Evolutionary conservation across 1,140 invertebrate genomes (phyloP), one percentile per base, ranked within the genome.

Genomic region (Ceratosolen solmsi): DNA sequence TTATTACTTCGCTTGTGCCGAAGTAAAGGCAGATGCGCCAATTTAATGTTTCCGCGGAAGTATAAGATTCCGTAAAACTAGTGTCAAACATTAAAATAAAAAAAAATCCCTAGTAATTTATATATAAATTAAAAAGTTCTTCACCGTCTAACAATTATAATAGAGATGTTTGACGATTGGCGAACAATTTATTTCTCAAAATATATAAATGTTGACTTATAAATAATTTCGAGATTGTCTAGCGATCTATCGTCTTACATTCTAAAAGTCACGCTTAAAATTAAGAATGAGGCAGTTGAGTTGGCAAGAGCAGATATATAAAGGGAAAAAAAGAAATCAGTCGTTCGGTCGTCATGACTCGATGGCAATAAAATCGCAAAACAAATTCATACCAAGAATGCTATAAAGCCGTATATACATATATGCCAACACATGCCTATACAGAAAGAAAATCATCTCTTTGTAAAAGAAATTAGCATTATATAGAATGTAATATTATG

Each of bases 231-330:
- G 17, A 75, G 27, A 65, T 74, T 68, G 0, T 76, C 80, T 82
- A 82, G 65, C 80, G 80, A 58, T 82, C 73, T 82, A 82, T 49
- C 22, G 22, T 71, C 80, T 82, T 82, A 82, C 9, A 81, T 74
- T 63, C 80, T 83, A 82, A 63, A 75, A 77, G 56, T 86, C 80
- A 73, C 84, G 54, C 88, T 89, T 90, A 91, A 85, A 87, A 89
- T 88, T 89, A 90, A 84, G 85, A 87, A 86, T 91, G 90, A 91
- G 90, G 90, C 90, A 91, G 90, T 91, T 91, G 86, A 90, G 90
- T 91, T 90, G 89, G 89, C 86, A 91, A 91, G 88, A 90, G 86
- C 87, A 85, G 85, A 85, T 84, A 81, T 49, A 74, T 30, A 63
- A 54, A 70, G 70, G n/a, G 58, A 68, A 49, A 78, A 85, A 84